phyloP scores from a whole-genome alignment of 2,113 vertebrate species.

The Rhea pennata region DNA sequence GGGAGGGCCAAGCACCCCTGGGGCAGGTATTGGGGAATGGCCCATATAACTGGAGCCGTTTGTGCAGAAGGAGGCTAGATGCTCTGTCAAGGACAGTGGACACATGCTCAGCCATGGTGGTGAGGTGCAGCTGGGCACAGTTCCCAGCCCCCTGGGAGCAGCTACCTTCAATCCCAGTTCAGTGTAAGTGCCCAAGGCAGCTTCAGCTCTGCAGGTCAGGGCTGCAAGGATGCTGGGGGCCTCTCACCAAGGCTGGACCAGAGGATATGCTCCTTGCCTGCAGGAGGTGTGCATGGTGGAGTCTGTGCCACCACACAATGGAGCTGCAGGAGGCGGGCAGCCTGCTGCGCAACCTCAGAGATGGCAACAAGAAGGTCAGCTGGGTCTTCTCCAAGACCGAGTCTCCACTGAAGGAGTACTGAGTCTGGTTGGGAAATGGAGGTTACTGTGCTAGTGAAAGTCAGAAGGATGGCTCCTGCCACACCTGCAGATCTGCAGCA shows the following conservation, averaged over 20 bases:
- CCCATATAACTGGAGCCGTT: not conserved
- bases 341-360: too few relatives aligned
- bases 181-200: rapidly evolving
- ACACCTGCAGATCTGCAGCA: not conserved
- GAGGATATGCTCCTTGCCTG: not conserved
- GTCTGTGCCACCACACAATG: too few relatives aligned
- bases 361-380: not conserved
- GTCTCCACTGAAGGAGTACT: too few relatives aligned
- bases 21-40: not conserved
- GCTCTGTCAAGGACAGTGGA: not conserved
- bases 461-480: not conserved
- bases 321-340: not conserved
- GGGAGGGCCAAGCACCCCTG: not conserved
- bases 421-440: not conserved
- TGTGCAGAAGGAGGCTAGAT: not conserved
- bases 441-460: not conserved
- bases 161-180: not conserved
- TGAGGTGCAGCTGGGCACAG: too few relatives aligned
- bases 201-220: not conserved
- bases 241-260: too few relatives aligned
- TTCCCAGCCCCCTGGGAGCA: not conserved
- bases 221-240: not conserved
- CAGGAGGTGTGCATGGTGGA: not conserved
- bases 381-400: not conserved
- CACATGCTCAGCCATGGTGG: too few relatives aligned